A percentile compares a stretch with the other conserved stretches of the same genome.
Conservation (phyloP, 2,888 invertebrate species). For the Chaetogeoica ovagalla region DNA sequence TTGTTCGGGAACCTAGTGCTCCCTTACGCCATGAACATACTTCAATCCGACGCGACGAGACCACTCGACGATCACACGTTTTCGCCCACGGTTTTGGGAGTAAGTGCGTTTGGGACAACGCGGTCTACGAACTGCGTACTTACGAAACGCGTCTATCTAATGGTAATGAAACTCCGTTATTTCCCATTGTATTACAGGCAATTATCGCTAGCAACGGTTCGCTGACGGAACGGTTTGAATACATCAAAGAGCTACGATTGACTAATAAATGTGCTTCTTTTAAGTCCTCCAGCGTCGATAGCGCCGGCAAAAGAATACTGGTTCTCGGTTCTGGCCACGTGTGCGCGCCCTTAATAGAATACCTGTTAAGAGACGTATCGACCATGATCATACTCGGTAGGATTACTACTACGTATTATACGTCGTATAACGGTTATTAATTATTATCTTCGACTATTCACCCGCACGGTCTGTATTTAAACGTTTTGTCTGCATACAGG, state of each 20-base stretch:
- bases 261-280: slow-evolving; percentile 63
- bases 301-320: slow-evolving; percentile 67
- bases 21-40: slow-evolving; percentile 87
- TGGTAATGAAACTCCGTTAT: no score
- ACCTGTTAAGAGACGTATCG: slow-evolving; percentile 79
- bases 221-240: slow-evolving; percentile 89
- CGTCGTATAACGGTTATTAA: not conserved
- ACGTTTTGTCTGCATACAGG: slow-evolving; percentile 60
- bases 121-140: not conserved
- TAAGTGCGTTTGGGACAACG: slow-evolving; percentile 61
- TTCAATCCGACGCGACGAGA: slow-evolving; percentile 78
- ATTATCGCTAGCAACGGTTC: slow-evolving; percentile 95
- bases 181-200: slow-evolving; percentile 66
- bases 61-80: slow-evolving; percentile 79
- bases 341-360: slow-evolving; percentile 91
- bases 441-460: not conserved
- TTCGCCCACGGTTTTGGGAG: slow-evolving; percentile 71
- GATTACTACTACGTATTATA: slow-evolving; percentile 54
- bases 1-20: slow-evolving; percentile 92
- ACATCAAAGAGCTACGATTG: slow-evolving; percentile 86
- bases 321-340: slow-evolving; percentile 96
- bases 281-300: slow-evolving; percentile 7
- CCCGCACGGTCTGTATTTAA: not conserved
- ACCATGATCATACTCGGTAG: slow-evolving; percentile 81
- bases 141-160: no score